Conservation (phyloP, 1,140 invertebrate genomes). For the Drosophila rufa region DNA sequence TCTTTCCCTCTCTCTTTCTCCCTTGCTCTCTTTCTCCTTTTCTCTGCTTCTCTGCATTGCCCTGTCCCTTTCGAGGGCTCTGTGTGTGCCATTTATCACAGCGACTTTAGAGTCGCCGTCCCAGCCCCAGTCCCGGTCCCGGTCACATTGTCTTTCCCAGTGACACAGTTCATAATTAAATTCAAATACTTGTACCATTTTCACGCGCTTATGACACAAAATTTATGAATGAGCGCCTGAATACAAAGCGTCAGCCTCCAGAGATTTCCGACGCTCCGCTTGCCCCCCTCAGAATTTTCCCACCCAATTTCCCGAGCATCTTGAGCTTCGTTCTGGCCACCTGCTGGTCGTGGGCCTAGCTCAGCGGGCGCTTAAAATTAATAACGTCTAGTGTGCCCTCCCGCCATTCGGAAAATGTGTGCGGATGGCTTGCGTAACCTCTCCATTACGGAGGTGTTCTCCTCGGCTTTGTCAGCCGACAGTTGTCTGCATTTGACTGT, state of each 20-base stretch:
- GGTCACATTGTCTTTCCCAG: constrained; percentile 61
- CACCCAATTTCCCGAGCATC: neutral
- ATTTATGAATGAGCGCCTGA: constrained; percentile 74
- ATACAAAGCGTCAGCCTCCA: constrained; percentile 48
- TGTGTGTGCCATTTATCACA: constrained; percentile 70
- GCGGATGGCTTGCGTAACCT: constrained; percentile 26
- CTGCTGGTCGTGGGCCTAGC: constrained; percentile 61
- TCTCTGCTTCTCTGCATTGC: constrained; percentile 5
- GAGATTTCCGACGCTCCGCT: neutral
- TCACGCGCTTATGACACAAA: constrained; percentile 76
- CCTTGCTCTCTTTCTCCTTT: neutral
- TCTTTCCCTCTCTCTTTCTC: neutral
- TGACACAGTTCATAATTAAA: constrained; percentile 81
- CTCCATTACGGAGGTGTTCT: constrained; percentile 24
- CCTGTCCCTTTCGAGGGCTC: constrained; percentile 1
- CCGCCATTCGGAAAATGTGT: constrained; percentile 42
- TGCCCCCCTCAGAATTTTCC: neutral
- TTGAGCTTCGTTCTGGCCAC: constrained; percentile 46
- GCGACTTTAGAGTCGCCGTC: constrained; percentile 59
- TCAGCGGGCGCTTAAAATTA: constrained; percentile 80
- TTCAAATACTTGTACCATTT: constrained; percentile 81
- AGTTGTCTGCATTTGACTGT: constrained; percentile 20
- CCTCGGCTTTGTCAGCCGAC: constrained; percentile 16
- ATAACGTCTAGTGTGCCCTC: constrained; percentile 65
- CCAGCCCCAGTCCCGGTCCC: constrained; percentile 27